Conservation (phyloP, 2,113 vertebrate species). For the Indicator indicator region DNA sequence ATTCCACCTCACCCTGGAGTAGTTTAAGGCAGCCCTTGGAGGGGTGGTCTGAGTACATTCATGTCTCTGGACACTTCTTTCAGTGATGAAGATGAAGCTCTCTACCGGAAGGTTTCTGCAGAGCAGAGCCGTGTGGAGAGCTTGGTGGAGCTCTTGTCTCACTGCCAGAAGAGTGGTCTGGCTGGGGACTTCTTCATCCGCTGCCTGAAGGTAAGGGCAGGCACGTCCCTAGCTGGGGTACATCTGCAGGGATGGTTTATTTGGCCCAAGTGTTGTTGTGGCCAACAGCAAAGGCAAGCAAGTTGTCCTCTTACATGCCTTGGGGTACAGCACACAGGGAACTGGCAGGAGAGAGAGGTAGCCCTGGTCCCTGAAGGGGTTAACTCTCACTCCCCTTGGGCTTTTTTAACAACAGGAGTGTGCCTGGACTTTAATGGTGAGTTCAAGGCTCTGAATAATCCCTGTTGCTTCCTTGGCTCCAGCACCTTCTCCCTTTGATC, state of each 20-base stretch:
- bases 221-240: neutral
- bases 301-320: fast-evolving
- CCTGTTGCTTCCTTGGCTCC: conserved; percentile 28
- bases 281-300: neutral
- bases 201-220: conserved; percentile 85
- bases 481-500: neutral
- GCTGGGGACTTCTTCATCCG: conserved; percentile 91
- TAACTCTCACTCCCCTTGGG: neutral
- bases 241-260: neutral
- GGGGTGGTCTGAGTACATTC: neutral
- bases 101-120: conserved; percentile 87
- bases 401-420: conserved; percentile 7
- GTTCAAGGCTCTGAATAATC: conserved; percentile 55
- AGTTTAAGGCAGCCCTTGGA: neutral
- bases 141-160: conserved; percentile 83
- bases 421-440: conserved; percentile 65
- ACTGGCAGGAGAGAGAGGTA: neutral
- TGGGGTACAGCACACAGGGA: neutral
- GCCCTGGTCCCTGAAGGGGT: conserved; percentile 5
- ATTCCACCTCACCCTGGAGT: neutral
- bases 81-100: conserved; percentile 86
- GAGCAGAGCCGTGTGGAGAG: conserved; percentile 89
- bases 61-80: neutral
- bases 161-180: conserved; percentile 83
- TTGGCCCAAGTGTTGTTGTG: neutral